These are phyloP conservation scores for Pseudotriccus pelzelni DNA, from an alignment of 2,797 vertebrate species.

Conservation along the genomic window DNA sequence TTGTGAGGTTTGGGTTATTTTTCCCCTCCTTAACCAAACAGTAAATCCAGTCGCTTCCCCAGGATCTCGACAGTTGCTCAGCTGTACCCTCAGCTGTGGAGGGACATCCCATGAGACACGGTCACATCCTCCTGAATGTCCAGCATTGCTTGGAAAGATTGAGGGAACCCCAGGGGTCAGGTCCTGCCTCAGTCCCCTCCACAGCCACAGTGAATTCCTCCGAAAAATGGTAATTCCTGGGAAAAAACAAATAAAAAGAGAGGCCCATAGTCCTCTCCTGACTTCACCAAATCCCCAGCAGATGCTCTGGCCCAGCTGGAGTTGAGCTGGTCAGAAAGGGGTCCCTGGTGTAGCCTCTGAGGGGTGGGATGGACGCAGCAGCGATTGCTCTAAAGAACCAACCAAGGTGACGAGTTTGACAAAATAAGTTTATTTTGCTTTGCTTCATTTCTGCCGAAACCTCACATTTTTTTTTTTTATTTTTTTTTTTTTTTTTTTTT, in stretches of 20 bases:
- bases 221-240: not conserved
- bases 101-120: not conserved
- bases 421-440: constrained; percentile 65
- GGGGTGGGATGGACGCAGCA: fast-evolving
- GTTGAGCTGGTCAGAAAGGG: fast-evolving
- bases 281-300: fast-evolving
- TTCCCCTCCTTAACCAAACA: not conserved
- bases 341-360: fast-evolving
- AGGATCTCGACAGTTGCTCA: not conserved
- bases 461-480: constrained; percentile 6
- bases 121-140: not conserved
- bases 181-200: not conserved
- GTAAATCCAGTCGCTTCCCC: not conserved
- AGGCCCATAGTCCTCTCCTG: fast-evolving
- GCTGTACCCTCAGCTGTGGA: not conserved
- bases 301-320: fast-evolving
- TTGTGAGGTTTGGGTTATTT: not conserved
- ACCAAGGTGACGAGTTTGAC: constrained; percentile 43
- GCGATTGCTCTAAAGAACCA: not conserved
- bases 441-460: not conserved
- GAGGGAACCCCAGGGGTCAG: not conserved
- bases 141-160: not conserved
- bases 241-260: not conserved
- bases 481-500: not conserved
- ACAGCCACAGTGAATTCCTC: not conserved